Conservation (phyloP, 1,140 invertebrate species). For the Melitaea cinxia region DNA sequence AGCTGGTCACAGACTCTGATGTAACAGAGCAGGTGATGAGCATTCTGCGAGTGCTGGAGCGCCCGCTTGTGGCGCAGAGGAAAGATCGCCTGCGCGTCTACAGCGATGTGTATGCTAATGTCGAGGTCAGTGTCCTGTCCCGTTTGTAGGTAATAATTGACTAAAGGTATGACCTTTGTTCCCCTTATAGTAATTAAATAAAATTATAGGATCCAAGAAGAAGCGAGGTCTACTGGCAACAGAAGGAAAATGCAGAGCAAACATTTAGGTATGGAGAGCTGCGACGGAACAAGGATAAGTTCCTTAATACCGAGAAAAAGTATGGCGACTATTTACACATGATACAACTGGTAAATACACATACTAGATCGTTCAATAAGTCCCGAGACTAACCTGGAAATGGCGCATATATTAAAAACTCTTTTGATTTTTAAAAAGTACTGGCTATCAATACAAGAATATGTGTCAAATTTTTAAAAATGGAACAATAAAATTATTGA, state of each 20-base stretch:
- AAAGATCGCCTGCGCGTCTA: constrained; percentile 52
- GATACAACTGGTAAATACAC: constrained; percentile 48
- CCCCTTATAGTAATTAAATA: neutral
- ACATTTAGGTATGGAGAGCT: constrained; percentile 55
- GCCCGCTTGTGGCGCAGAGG: constrained; percentile 64
- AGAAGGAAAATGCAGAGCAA: constrained; percentile 68
- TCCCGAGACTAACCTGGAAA: too few species aligned
- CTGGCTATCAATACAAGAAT: too few species aligned
- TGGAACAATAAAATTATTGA: too few species aligned
- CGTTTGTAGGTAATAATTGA: too few species aligned
- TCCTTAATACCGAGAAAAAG: constrained; percentile 41
- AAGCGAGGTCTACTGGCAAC: constrained; percentile 62
- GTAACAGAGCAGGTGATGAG: constrained; percentile 69
- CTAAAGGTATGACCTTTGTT: too few species aligned
- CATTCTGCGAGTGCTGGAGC: constrained; percentile 63
- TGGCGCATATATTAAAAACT: too few species aligned
- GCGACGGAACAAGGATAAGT: constrained; percentile 53
- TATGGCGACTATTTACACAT: constrained; percentile 54
- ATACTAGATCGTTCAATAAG: too few species aligned
- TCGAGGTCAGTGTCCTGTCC: too few species aligned
- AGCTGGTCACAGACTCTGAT: constrained; percentile 59
- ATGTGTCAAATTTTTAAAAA: too few species aligned
- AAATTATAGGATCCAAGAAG: constrained; percentile 60
- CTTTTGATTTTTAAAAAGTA: too few species aligned
- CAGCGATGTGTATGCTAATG: constrained; percentile 70